phyloP scores from a whole-genome alignment of 2,113 vertebrate genomes.

The Phyllopteryx taeniolatus region DNA sequence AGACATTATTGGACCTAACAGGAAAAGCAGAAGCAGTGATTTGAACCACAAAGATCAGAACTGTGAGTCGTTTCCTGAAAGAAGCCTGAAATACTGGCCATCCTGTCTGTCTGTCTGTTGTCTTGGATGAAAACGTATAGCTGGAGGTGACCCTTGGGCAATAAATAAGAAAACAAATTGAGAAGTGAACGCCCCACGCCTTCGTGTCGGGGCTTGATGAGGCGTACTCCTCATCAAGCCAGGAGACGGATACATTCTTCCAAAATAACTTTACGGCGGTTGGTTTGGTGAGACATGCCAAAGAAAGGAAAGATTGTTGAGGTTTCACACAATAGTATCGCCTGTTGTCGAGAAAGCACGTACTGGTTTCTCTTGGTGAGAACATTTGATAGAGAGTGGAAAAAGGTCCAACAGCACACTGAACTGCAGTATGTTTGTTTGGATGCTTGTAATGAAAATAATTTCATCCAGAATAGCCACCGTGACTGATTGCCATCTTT shows the following conservation, averaged over 20 bases:
- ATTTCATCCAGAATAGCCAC: background rate
- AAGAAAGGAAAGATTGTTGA: conserved; percentile 41
- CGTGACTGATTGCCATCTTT: background rate
- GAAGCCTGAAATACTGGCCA: background rate
- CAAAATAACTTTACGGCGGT: conserved; percentile 27
- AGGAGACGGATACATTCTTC: conserved; percentile 51
- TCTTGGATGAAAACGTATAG: conserved; percentile 5
- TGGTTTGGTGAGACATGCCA: conserved; percentile 33
- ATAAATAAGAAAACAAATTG: conserved; percentile 48
- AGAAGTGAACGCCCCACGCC: conserved; percentile 27
- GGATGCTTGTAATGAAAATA: background rate
- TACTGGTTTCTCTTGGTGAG: background rate
- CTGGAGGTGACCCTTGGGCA: conserved; percentile 24
- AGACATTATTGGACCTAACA: no score
- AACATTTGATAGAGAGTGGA: background rate
- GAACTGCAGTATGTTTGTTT: no score
- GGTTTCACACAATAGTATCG: conserved; percentile 49
- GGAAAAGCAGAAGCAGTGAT: no score
- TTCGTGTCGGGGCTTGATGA: conserved; percentile 59
- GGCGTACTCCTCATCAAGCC: conserved; percentile 38
- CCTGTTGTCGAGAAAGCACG: conserved; percentile 23
- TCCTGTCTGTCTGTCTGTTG: background rate
- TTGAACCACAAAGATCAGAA: no score
- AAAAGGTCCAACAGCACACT: background rate
- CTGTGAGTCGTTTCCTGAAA: background rate